phyloP scores from a whole-genome alignment of 2,797 vertebrate genomes.

The Tokudaia tokunoshimensis region DNA sequence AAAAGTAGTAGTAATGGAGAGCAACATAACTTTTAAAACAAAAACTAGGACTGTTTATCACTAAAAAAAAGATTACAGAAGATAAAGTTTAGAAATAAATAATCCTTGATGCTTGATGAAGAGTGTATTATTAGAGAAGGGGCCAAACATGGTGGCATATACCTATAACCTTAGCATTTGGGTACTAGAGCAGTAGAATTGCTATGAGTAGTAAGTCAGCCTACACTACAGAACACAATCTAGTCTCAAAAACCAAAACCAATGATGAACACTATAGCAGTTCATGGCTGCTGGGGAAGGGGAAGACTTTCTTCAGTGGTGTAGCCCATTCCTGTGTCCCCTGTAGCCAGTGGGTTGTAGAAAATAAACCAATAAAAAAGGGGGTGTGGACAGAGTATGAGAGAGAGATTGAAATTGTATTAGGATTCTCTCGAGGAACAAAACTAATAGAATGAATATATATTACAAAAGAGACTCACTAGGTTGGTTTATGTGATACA shows the following conservation, averaged over 20 bases:
- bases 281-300: neutral
- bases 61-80: constrained; percentile 22
- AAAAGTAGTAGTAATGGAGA: constrained; percentile 15
- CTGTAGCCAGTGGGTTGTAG: neutral
- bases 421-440: neutral
- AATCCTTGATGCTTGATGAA: neutral
- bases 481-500: neutral
- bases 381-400: neutral
- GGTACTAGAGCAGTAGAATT: neutral
- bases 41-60: neutral
- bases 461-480: neutral
- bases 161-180: neutral
- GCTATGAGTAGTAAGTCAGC: neutral
- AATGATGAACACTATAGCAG: neutral
- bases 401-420: neutral
- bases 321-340: neutral
- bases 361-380: neutral
- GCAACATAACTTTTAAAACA: constrained; percentile 35
- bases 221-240: neutral
- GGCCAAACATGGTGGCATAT: neutral
- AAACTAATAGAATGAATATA: neutral
- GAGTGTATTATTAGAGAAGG: neutral
- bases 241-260: neutral
- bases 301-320: neutral
- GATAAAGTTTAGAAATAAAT: constrained; percentile 25